phyloP scores from a whole-genome alignment of 2,888 invertebrate genomes.

The Andrena minutula region DNA sequence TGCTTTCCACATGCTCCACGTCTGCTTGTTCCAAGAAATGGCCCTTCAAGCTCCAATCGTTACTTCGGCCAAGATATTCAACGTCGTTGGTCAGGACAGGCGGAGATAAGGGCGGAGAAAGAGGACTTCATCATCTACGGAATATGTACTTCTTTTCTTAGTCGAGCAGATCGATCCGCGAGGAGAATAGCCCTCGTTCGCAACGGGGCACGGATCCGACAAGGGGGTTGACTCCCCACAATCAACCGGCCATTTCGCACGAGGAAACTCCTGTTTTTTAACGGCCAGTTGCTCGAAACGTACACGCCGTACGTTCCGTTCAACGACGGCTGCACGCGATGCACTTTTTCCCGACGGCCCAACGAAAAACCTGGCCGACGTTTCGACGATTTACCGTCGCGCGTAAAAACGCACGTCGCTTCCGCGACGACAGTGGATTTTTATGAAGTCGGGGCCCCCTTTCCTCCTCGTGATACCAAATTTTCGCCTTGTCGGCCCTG shows the following conservation, averaged over 20 bases:
- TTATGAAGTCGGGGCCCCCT: slow-evolving; percentile 16
- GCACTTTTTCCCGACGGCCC: slow-evolving; percentile 20
- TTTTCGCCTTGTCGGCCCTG: neutral
- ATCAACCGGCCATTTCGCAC: slow-evolving; percentile 64
- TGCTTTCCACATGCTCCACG: too few species aligned
- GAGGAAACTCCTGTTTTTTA: slow-evolving; percentile 71
- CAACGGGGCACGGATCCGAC: slow-evolving; percentile 64
- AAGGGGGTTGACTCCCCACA: slow-evolving; percentile 65
- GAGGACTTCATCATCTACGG: neutral
- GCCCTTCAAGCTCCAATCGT: neutral
- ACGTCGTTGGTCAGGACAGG: neutral
- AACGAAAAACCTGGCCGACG: slow-evolving; percentile 26
- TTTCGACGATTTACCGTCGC: slow-evolving; percentile 24
- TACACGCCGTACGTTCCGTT: neutral
- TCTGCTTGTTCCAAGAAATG: neutral
- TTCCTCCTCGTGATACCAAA: neutral
- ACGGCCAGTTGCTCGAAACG: slow-evolving; percentile 61
- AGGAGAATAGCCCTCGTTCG: slow-evolving; percentile 71
- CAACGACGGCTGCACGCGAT: slow-evolving; percentile 21
- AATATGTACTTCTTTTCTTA: slow-evolving; percentile 18
- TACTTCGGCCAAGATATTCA: slow-evolving; percentile 13
- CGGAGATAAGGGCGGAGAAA: neutral
- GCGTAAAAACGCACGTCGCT: slow-evolving; percentile 30
- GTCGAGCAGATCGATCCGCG: slow-evolving; percentile 57
- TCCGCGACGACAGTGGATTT: slow-evolving; percentile 30